These are phyloP conservation scores for Mobula hypostoma DNA, from an alignment of 2,113 vertebrate genomes.

Conservation along the genomic window DNA sequence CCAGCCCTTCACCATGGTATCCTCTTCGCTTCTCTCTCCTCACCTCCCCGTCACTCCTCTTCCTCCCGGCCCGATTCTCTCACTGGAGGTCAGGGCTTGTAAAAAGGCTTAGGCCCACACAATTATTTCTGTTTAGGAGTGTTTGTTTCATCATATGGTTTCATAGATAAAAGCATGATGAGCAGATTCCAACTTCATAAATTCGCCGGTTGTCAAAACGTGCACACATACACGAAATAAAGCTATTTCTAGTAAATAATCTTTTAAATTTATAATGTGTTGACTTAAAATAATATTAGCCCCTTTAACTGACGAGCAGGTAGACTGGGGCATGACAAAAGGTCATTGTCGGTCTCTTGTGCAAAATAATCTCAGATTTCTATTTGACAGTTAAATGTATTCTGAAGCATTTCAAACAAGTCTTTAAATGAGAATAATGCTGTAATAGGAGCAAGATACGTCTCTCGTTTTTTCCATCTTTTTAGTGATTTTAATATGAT, in stretches of 20 bases:
- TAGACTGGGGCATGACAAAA: neutral
- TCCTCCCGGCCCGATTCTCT: neutral
- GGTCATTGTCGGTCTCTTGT: constrained; percentile 26
- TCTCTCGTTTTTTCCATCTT: neutral
- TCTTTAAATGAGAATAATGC: neutral
- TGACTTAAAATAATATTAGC: neutral
- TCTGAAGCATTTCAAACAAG: neutral
- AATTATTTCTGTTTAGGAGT: neutral
- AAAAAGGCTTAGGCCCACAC: neutral
- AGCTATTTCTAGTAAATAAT: no score
- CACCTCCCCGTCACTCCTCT: neutral
- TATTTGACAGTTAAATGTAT: neutral
- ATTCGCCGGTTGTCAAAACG: no score
- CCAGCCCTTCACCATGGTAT: neutral
- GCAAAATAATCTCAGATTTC: neutral
- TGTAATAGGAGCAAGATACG: neutral
- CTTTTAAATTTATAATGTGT: no score
- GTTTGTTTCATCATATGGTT: neutral
- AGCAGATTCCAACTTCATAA: neutral
- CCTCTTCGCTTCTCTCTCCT: neutral
- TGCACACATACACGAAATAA: no score
- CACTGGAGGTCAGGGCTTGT: neutral
- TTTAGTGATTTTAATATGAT: neutral
- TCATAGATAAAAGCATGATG: neutral
- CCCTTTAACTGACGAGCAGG: constrained; percentile 1